Evolutionary conservation across 35 echinoderm and acorn worm genomes (phyloP).

Genomic region (Apostichopus californicus): DNA sequence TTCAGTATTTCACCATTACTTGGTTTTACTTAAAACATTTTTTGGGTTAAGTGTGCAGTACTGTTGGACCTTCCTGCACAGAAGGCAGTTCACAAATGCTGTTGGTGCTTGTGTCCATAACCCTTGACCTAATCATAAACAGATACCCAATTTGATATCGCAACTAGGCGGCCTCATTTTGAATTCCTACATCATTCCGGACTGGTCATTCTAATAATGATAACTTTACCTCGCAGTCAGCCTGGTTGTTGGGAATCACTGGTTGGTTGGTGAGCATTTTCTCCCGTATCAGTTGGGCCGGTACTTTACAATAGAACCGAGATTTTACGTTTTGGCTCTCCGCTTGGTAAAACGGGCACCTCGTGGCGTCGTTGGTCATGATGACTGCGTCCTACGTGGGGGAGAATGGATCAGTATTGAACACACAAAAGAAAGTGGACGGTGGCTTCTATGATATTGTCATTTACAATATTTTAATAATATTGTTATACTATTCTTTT

Average conservation of each 20-base stretch:
- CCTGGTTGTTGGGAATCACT: constrained; percentile 83
- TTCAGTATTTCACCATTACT: too few relatives aligned
- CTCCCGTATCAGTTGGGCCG: constrained; percentile 63
- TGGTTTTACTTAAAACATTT: too few relatives aligned
- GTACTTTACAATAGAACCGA: constrained; percentile 71
- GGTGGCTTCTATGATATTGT: not conserved
- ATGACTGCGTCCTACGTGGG: constrained; percentile 78
- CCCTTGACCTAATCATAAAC: too few relatives aligned
- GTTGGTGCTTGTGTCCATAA: too few relatives aligned
- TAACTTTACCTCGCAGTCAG: constrained; percentile 80
- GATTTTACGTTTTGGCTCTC: constrained; percentile 96
- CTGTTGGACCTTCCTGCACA: too few relatives aligned
- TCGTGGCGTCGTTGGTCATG: constrained; percentile 85
- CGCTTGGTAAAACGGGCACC: constrained; percentile 77
- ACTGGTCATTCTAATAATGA: not conserved
- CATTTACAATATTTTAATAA: too few relatives aligned
- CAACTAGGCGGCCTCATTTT: too few relatives aligned
- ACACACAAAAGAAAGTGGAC: not conserved
- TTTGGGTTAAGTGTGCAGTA: too few relatives aligned
- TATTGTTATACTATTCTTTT: too few relatives aligned
- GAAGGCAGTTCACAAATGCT: too few relatives aligned
- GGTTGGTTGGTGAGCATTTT: constrained; percentile 63
- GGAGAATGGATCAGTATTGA: not conserved
- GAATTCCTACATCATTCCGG: too few relatives aligned
- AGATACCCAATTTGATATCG: too few relatives aligned